Conservation (phyloP, 2,113 vertebrate genomes). For the Tricholaema leucomelas region DNA sequence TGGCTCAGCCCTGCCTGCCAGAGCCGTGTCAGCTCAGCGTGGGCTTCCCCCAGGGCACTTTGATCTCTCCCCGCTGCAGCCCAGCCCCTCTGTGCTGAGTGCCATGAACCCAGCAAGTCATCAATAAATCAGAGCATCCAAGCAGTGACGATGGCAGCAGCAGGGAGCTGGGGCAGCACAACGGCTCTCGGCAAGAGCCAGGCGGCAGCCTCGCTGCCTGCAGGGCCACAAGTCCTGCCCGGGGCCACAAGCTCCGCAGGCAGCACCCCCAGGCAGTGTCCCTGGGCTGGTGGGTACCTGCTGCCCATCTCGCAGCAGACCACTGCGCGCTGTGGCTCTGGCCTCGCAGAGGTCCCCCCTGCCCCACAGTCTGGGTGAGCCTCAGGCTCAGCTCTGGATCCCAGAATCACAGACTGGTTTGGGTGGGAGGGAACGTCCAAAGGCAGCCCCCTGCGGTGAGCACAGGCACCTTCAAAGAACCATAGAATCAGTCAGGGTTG, state of each 20-base stretch:
- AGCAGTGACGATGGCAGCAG: not conserved
- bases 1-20: not conserved
- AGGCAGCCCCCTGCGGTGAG: no score
- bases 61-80: not conserved
- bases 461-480: no score
- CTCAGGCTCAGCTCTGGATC: accelerated
- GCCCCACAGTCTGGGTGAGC: accelerated
- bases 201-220: accelerated
- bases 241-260: not conserved
- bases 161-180: not conserved
- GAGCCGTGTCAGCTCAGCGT: accelerated
- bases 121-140: not conserved
- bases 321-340: accelerated
- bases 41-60: not conserved
- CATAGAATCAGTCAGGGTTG: no score
- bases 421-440: no score
- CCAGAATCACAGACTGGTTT: no score
- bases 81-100: not conserved
- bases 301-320: accelerated
- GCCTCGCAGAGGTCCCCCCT: no score
- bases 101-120: not conserved
- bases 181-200: not conserved
- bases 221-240: not conserved
- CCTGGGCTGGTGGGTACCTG: accelerated
- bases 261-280: accelerated